A percentile compares a stretch with the other conserved stretches of the same genome.
Evolutionary conservation across 2,113 vertebrate species (phyloP).

Genomic region (Passerina amoena): DNA sequence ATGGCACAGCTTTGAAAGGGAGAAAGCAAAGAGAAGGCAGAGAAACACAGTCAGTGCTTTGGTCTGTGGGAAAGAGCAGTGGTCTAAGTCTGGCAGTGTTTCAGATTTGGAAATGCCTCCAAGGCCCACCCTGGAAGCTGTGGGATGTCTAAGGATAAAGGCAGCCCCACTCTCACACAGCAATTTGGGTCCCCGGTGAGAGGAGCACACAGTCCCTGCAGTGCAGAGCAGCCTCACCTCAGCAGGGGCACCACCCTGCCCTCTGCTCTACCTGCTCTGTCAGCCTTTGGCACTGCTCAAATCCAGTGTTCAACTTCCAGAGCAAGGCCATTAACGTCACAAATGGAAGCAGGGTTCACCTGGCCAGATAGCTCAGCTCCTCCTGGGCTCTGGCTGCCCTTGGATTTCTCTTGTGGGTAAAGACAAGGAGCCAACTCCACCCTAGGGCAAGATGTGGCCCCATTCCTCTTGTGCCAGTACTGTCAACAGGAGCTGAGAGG

Average conservation of each 20-base stretch:
- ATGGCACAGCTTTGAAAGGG: neutral
- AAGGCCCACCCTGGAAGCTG: neutral
- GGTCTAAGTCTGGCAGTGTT: neutral
- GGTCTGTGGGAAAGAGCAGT: neutral
- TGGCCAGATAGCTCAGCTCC: neutral
- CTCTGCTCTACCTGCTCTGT: neutral
- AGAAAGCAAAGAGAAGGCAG: neutral
- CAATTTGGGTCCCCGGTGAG: neutral
- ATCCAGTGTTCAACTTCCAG: neutral
- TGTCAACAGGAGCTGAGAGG: neutral
- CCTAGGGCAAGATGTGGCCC: neutral
- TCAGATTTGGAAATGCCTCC: neutral
- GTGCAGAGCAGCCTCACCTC: neutral
- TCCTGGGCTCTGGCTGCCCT: neutral
- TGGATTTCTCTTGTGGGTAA: neutral
- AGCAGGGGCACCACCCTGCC: neutral
- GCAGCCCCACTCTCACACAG: neutral
- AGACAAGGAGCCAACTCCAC: neutral
- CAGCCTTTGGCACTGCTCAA: neutral
- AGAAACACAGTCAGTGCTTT: neutral
- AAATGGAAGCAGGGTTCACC: neutral
- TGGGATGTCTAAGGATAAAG: neutral
- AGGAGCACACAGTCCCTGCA: neutral
- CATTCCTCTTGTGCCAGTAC: neutral
- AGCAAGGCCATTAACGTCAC: neutral